Evolutionary conservation across 2,797 vertebrate genomes (phyloP).

Genomic region (Danio aesculapii): DNA sequence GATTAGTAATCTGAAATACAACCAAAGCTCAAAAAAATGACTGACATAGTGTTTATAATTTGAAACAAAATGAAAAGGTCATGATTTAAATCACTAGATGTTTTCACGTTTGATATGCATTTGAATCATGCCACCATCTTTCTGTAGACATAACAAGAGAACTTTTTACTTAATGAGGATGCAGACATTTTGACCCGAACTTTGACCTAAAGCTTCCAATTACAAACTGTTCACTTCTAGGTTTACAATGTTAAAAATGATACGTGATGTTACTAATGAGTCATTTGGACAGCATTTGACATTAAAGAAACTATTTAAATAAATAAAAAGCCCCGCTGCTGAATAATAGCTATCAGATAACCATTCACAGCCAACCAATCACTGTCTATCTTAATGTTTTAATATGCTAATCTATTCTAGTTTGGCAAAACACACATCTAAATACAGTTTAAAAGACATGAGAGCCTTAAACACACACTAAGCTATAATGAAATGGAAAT

Average conservation of each 20-base stretch:
- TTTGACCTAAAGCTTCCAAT: constrained; percentile 74
- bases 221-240: constrained; percentile 69
- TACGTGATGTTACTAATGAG: constrained; percentile 73
- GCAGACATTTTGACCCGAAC: constrained; percentile 44
- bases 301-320: constrained; percentile 62
- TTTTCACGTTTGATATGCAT: constrained; percentile 7
- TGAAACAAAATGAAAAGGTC: not conserved
- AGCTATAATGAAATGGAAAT: constrained; percentile 50
- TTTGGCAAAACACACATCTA: not conserved
- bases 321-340: not conserved
- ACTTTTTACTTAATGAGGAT: constrained; percentile 9
- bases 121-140: not conserved
- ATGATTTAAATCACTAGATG: not conserved
- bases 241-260: constrained; percentile 73
- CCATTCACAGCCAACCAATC: not conserved
- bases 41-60: not conserved
- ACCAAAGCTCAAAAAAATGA: not conserved
- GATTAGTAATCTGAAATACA: constrained; percentile 7
- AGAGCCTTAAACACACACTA: constrained; percentile 5
- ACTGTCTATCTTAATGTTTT: not conserved
- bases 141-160: not conserved
- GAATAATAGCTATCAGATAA: constrained; percentile 5
- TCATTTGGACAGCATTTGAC: constrained; percentile 67
- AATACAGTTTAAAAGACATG: constrained; percentile 22
- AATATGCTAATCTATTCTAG: constrained; percentile 19